Conservation (phyloP, 2,113 vertebrate species). For the Trogon surrucura region DNA sequence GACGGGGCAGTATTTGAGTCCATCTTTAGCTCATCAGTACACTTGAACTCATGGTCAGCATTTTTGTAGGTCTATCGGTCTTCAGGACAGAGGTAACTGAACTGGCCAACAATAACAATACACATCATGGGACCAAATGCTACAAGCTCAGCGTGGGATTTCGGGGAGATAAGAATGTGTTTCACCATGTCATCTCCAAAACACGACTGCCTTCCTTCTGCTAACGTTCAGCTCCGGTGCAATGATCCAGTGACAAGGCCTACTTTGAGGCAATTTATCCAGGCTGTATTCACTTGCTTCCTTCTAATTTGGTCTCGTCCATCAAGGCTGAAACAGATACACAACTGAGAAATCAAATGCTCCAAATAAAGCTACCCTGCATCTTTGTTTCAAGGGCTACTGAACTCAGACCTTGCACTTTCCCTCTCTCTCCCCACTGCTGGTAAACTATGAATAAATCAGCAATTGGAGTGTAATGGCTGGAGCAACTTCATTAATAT, state of each 20-base stretch:
- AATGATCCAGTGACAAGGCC: not conserved
- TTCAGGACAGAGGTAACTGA: rapidly evolving
- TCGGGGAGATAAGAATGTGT: not conserved
- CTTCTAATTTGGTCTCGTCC: not conserved
- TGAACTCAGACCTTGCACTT: not conserved
- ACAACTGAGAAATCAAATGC: not conserved
- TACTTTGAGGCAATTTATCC: not conserved
- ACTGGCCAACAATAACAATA: not conserved
- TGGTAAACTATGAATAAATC: conserved; percentile 33
- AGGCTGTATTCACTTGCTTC: not conserved
- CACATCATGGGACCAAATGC: not conserved
- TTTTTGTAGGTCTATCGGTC: not conserved
- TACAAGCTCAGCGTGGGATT: not conserved
- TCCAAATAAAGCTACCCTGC: not conserved
- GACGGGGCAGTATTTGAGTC: rapidly evolving
- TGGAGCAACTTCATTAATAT: conserved; percentile 16
- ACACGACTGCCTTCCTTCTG: not conserved
- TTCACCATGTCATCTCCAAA: not conserved
- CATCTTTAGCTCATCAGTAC: not conserved
- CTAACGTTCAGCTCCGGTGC: not conserved
- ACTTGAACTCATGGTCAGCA: not conserved
- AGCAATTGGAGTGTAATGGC: conserved; percentile 34
- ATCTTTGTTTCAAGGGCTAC: not conserved
- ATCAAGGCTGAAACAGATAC: not conserved
- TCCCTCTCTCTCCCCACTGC: not conserved